phyloP scores from a whole-genome alignment of 2,113 vertebrate species.

The Nerophis ophidion region DNA sequence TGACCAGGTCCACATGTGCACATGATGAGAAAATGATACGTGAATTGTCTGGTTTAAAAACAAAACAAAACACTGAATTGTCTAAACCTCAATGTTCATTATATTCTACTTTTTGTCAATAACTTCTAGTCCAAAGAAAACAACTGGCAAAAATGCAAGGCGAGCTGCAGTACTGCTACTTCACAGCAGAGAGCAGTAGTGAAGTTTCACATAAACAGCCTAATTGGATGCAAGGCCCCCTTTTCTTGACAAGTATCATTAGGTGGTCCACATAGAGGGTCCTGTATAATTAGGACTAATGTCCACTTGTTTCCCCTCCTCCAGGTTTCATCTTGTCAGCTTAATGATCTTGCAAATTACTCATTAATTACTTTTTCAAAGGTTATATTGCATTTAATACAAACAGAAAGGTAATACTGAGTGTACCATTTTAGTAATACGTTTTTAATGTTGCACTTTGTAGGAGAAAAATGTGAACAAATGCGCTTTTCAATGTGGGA shows the following conservation, averaged over 20 bases:
- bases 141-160: neutral
- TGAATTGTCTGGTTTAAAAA: too few relatives aligned
- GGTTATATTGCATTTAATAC: neutral
- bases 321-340: neutral
- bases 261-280: neutral
- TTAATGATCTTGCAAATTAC: constrained; percentile 3
- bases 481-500: neutral
- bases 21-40: too few relatives aligned
- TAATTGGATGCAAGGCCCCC: neutral
- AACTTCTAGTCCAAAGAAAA: too few relatives aligned
- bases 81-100: too few relatives aligned
- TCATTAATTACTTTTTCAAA: constrained; percentile 12
- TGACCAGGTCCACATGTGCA: too few relatives aligned
- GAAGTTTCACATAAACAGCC: constrained; percentile 38
- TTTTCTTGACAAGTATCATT: neutral
- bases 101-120: too few relatives aligned
- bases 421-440: neutral
- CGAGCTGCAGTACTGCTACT: constrained; percentile 29
- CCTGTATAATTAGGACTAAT: neutral
- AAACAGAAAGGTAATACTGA: neutral
- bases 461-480: neutral
- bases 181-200: constrained; percentile 70
- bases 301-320: neutral
- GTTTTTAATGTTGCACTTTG: neutral
- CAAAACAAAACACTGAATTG: too few relatives aligned